A percentile compares a stretch with the other conserved stretches of the same genome.
Evolutionary conservation across 2,797 vertebrate genomes (phyloP).

Genomic region (Lutjanus argentimaculatus): DNA sequence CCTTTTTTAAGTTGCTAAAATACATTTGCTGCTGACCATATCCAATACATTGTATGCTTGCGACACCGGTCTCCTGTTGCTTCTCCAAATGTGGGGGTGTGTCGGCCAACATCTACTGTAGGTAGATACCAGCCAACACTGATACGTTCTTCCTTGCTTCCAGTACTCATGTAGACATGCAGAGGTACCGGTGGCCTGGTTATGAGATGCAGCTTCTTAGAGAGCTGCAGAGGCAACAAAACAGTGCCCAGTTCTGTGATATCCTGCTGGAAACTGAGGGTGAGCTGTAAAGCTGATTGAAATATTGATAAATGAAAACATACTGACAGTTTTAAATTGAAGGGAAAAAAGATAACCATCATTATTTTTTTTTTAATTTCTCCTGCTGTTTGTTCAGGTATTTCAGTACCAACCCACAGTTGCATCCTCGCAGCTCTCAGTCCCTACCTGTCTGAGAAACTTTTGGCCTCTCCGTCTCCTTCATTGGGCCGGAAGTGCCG

Average conservation of each 20-base stretch:
- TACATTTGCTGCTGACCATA: too few species aligned
- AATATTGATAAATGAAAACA: background rate
- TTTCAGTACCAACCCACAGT: slow-evolving; percentile 84
- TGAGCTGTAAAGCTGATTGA: background rate
- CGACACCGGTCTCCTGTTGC: too few species aligned
- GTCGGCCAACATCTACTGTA: too few species aligned
- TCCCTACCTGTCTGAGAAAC: slow-evolving; percentile 70
- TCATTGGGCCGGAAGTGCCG: slow-evolving; percentile 69
- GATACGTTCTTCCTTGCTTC: background rate
- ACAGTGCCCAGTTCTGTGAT: slow-evolving; percentile 81
- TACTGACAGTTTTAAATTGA: background rate
- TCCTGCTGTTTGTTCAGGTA: slow-evolving; percentile 60
- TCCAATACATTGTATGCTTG: too few species aligned
- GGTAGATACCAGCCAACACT: too few species aligned
- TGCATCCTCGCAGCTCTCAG: slow-evolving; percentile 85
- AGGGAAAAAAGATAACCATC: background rate
- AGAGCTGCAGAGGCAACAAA: slow-evolving; percentile 85
- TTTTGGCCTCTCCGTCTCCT: slow-evolving; percentile 66
- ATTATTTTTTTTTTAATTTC: background rate
- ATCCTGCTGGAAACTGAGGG: slow-evolving; percentile 81
- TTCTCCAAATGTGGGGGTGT: too few species aligned
- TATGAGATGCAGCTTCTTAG: slow-evolving; percentile 74
- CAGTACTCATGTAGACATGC: slow-evolving; percentile 72
- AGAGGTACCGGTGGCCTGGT: slow-evolving; percentile 70
- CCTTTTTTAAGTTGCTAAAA: too few species aligned